A percentile compares a stretch with the other conserved stretches of the same genome.
Conservation (phyloP, 2,113 vertebrate species). For the Brevimyrus niger region DNA sequence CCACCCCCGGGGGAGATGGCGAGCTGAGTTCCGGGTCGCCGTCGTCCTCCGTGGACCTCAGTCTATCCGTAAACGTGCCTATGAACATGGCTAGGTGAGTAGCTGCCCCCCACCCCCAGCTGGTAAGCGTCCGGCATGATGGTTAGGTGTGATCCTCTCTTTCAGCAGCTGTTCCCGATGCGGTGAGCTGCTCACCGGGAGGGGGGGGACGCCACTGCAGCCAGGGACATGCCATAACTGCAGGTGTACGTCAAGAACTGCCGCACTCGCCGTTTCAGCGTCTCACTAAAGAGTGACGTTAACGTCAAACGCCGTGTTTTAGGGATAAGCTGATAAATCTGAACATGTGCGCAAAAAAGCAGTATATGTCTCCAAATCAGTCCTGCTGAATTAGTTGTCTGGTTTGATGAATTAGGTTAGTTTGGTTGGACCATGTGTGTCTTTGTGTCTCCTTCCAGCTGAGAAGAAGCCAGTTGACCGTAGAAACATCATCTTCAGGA, state of each 20-base stretch:
- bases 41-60: not conserved
- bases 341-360: not conserved
- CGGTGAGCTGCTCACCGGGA: slow-evolving; percentile 47
- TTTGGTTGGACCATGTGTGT: not conserved
- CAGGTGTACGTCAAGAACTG: slow-evolving; percentile 43
- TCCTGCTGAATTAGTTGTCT: not conserved
- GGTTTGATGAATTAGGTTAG: not conserved
- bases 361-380: not conserved
- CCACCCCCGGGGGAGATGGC: not conserved
- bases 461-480: slow-evolving; percentile 44
- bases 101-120: not conserved
- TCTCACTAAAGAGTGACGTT: not conserved
- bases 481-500: slow-evolving; percentile 56
- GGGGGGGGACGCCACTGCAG: slow-evolving; percentile 50
- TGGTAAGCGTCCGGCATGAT: not conserved
- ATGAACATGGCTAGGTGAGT: not conserved
- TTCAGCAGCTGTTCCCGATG: slow-evolving; percentile 56
- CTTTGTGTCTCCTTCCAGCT: slow-evolving; percentile 23
- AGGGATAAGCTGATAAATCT: not conserved
- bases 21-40: not conserved
- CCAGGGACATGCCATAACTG: slow-evolving; percentile 53
- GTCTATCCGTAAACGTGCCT: not conserved
- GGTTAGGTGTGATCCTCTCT: not conserved
- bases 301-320: not conserved
- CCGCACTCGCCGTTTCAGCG: not conserved